Evolutionary conservation across 2,888 invertebrate genomes (phyloP), one percentile per base, ranked within the genome.

Genomic region (Nomada flava): DNA sequence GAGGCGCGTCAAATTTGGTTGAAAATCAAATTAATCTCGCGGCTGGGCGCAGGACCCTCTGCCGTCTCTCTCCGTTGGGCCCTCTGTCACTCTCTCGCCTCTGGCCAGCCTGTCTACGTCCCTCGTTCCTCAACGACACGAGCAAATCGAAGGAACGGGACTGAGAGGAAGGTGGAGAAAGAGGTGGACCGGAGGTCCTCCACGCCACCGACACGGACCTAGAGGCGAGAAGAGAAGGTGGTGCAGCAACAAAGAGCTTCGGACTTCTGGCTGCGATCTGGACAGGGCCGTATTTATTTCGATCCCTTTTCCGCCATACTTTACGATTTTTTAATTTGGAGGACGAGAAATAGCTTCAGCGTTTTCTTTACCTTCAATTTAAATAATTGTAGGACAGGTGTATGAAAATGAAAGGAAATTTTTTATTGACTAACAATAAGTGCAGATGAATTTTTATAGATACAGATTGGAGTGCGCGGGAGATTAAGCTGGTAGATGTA

Each of bases 21-120:
- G 91, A 92, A 92, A 92, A 92, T 92, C 91, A 92, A 92, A 92
- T 92, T 92, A 92, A 92, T 92, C 92, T 92, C 91, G 89, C 90
- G 92, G 90, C 89, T 90, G 90, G 90, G 82, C 86, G 87, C 87
- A 86, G 88, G 86, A 84, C 69, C 86, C 86, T 85, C 83, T 57
- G 36, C 75, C 63, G 62, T 73, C 73, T 62, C 53, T 50, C 20
- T 71, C 23, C 64, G 59, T n/a, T 36, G 18, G 26, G 29, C 15
- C 26, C 53, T 60, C 55, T 50, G 55, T 63, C 44, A 42, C 59
- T 76, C 57, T 23, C 67, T 44, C 53, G 52, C 44, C 42, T 15
- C 53, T 50, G 55, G 71, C 60, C 70, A 69, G 67, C 57, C 69
- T 69, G 53, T 69, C 74, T 62, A 72, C 70, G 69, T 81, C 75